Evolutionary conservation across 2,888 invertebrate genomes (phyloP), one percentile per base, ranked within the genome.

Genomic region (Thereva nobilitata): DNA sequence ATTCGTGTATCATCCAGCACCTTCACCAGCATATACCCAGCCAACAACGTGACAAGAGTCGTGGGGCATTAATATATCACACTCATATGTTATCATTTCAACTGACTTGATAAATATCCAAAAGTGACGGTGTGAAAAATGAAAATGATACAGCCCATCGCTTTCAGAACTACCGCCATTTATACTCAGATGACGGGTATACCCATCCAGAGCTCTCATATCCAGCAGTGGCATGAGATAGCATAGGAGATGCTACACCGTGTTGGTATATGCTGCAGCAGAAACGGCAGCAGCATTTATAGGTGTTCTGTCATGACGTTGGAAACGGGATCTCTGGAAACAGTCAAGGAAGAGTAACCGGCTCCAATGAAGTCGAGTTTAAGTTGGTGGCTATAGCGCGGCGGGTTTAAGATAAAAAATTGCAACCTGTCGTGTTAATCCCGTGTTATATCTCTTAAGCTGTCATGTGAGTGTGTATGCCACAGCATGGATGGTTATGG

Each of bases 81-180:
- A 34, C 55, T 52, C 68, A 68, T 68, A 68, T 66, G 44, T 68
- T 68, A 68, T 66, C 66, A 61, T 61, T 50, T 56, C 63, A 23
- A 56, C 63, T 68, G 68, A 68, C 68, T 68, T 68, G 68, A 68
- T 68, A 68, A 68, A 68, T 68, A 64, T 67, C 68, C 66, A 64
- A 66, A 64, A 68, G 68, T 63, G 68, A 68, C 66, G 68, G 68
- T 64, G 68, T 68, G 66, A 68, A 68, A 68, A 68, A 68, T 68
- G 68, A 64, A 68, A 68, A 68, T 68, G 64, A 68, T 68, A 68
- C 64, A 66, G 66, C 68, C 68, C 68, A 68, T 68, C 66, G 66
- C 68, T 68, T 47, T 55, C 50, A 41, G 54, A 66, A 61, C 42
- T 66, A 55, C 64, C 66, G 50, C 68, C 66, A 68, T 68, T 68